A percentile compares a stretch with the other conserved stretches of the same genome.
Conservation (phyloP, 2,113 vertebrate genomes). For the Ranitomeya imitator region DNA sequence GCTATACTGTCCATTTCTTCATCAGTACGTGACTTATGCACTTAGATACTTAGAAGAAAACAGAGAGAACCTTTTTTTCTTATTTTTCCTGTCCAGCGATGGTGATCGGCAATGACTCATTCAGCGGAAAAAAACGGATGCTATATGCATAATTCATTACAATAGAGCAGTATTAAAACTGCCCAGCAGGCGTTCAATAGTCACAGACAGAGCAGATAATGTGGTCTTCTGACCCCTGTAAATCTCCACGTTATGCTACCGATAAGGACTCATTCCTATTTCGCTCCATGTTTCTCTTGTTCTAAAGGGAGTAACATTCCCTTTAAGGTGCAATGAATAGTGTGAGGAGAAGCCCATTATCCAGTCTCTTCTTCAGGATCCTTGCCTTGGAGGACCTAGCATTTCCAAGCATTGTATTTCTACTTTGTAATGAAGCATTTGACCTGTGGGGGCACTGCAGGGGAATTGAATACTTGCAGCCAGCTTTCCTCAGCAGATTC, state of each 20-base stretch:
- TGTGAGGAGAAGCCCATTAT: background rate
- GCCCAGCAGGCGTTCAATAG: background rate
- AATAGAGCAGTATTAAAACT: background rate
- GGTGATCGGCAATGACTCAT: background rate
- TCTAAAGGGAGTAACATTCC: background rate
- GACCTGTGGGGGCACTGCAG: background rate
- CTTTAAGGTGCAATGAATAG: background rate
- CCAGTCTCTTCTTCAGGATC: background rate
- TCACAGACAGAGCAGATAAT: constrained; percentile 8
- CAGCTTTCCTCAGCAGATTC: background rate
- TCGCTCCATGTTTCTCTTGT: background rate
- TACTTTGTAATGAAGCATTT: background rate
- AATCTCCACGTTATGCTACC: constrained; percentile 18
- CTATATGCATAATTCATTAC: constrained; percentile 6
- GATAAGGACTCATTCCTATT: background rate
- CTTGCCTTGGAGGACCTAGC: too few species aligned
- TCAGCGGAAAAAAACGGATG: background rate
- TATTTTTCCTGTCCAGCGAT: background rate
- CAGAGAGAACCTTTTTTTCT: background rate
- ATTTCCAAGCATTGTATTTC: too few species aligned
- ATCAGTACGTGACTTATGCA: too few species aligned
- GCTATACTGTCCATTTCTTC: too few species aligned
- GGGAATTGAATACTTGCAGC: too few species aligned
- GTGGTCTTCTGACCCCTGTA: constrained; percentile 17
- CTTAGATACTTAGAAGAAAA: too few species aligned